Evolutionary conservation across 2,888 invertebrate genomes (phyloP), one percentile per base, ranked within the genome.

Genomic region (Ormyrus labotus): DNA sequence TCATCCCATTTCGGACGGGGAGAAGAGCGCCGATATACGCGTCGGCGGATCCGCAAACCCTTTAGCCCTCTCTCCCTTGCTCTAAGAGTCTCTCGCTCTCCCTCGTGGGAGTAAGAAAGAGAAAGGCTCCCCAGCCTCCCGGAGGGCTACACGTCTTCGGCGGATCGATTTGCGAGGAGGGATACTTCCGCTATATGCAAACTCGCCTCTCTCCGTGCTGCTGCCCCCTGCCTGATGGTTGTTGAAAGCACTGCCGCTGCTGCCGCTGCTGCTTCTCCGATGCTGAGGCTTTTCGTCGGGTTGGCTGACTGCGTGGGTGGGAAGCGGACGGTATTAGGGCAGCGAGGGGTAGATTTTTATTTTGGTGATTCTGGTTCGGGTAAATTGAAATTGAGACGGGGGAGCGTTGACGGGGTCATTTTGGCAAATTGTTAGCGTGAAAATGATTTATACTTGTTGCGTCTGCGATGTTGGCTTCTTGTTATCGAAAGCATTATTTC

Each of bases 81-180:
- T 77, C 68, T 51, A 60, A 63, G 63, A 53, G 61, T 60, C 19
- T 19, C 19, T 19, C 19, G 0, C 19, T 19, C 19, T 19, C 71
- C 71, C 63, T 69, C 64, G 63, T 19, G 71, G 13, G 58, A 71
- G 45, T 71, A n/a, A 47, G 19, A 63, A 6, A 63, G 19, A 19
- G 6, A 34, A 10, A 13, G 7, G 19, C 47, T 47, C 47, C 19
- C 19, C 19, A 2, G 1, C 2, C 19, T 61, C 67, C 61, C 68
- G 9, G 34, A 68, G 55, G 73, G 68, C 57, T 73, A 63, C 68
- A 57, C 19, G 48, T 68, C 53, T 57, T 63, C 13, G 64, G 19
- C 19, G 7, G 55, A 78, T 78, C 78, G 73, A 78, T 78, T 68
- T 45, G 10, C 61, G 9, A 13, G 50, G 19, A 53, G 45, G 63